These are phyloP conservation scores for Scytalopus superciliaris DNA, from an alignment of 2,113 vertebrate genomes.

Conservation along the genomic window DNA sequence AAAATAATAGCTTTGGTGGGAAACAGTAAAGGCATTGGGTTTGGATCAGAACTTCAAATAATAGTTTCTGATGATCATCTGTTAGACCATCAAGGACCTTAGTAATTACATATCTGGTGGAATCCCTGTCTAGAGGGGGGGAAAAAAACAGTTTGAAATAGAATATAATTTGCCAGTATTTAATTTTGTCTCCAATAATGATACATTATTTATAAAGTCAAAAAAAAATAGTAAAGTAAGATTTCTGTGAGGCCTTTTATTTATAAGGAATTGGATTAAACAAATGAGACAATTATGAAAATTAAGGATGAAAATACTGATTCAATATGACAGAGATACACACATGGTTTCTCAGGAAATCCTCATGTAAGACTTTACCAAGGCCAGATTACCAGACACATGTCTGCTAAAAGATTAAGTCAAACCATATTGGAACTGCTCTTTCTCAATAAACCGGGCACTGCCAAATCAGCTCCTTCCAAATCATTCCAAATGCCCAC, in stretches of 20 bases:
- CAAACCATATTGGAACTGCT: background rate
- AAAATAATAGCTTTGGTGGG: background rate
- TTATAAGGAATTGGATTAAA: background rate
- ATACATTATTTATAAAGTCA: background rate
- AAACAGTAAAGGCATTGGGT: background rate
- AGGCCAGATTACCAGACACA: background rate
- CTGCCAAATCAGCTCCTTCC: background rate
- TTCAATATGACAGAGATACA: background rate
- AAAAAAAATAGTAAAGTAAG: background rate
- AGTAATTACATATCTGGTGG: background rate
- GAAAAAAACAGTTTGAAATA: background rate
- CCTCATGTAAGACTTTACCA: background rate
- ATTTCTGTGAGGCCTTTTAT: slow-evolving; percentile 4
- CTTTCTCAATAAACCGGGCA: background rate
- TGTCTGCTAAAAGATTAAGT: background rate
- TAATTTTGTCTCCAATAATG: background rate
- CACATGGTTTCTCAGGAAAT: background rate
- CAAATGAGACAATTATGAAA: slow-evolving; percentile 3
- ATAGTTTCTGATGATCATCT: background rate
- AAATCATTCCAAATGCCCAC: background rate
- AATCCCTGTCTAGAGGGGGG: background rate
- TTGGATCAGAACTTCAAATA: background rate
- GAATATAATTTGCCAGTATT: background rate
- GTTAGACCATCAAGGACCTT: background rate
- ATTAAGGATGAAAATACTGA: background rate